phyloP scores from a whole-genome alignment of 2,888 invertebrate genomes.

The Elaeidobius kamerunicus region DNA sequence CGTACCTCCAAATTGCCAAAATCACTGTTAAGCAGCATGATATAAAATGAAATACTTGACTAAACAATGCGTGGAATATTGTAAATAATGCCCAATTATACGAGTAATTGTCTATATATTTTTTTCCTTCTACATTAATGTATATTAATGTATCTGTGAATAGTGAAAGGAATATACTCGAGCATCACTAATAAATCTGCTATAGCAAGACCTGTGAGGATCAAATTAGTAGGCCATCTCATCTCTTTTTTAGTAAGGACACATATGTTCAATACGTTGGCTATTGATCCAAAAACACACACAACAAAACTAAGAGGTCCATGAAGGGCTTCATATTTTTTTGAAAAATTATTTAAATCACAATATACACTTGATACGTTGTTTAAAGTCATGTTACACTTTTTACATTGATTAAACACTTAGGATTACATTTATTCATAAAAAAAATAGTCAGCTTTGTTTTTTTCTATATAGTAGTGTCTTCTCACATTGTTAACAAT shows the following conservation, averaged over 20 bases:
- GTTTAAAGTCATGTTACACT: conserved; percentile 15
- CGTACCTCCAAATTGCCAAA: conserved; percentile 89
- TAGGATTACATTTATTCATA: too few species aligned
- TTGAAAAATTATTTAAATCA: conserved; percentile 59
- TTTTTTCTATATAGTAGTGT: too few species aligned
- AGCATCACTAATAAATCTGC: conserved; percentile 94
- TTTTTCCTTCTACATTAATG: conserved; percentile 58
- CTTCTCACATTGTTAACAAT: too few species aligned
- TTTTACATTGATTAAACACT: neutral
- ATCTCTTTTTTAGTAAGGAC: conserved; percentile 88
- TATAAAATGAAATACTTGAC: conserved; percentile 85
- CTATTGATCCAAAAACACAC: conserved; percentile 85
- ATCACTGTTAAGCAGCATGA: conserved; percentile 92
- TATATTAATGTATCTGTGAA: conserved; percentile 76
- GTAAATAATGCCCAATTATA: conserved; percentile 82
- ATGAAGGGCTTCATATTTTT: conserved; percentile 70
- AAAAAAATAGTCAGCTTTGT: too few species aligned
- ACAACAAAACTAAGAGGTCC: conserved; percentile 84
- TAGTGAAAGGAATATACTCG: conserved; percentile 87
- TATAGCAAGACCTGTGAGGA: conserved; percentile 85
- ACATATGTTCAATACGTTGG: conserved; percentile 88
- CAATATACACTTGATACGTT: conserved; percentile 43
- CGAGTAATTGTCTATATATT: conserved; percentile 55
- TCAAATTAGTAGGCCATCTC: conserved; percentile 88
- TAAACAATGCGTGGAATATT: conserved; percentile 87